These are phyloP conservation scores for Nasonovia ribisnigri DNA, from an alignment of 2,888 invertebrate species.

Conservation along the genomic window DNA sequence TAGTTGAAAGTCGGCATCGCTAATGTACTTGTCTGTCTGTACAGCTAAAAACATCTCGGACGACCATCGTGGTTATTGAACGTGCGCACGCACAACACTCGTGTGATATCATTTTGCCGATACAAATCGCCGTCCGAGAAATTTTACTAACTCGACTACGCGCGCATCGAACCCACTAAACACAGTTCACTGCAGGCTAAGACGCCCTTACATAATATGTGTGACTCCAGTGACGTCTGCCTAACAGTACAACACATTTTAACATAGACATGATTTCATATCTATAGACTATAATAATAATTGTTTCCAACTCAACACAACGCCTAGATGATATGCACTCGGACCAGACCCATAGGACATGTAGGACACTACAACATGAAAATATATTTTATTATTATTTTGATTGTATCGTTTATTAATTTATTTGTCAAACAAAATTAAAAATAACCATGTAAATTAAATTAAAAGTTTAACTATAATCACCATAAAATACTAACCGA, in stretches of 20 bases:
- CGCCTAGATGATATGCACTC: not conserved
- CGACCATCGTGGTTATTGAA: not conserved
- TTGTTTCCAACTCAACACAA: not conserved
- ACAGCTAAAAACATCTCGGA: not conserved
- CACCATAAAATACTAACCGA: not conserved
- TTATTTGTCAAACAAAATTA: not conserved
- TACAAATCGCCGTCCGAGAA: constrained; percentile 29
- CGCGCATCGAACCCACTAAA: not conserved
- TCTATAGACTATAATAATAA: no score
- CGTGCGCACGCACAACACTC: not conserved
- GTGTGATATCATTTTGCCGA: constrained; percentile 45
- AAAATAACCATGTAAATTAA: not conserved
- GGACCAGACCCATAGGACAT: not conserved
- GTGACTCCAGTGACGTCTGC: not conserved
- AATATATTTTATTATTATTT: not conserved
- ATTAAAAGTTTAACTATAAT: not conserved
- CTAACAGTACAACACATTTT: not conserved
- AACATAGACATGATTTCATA: not conserved
- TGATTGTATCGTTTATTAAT: no score
- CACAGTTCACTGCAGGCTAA: not conserved
- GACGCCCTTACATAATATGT: no score
- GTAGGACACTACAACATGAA: no score
- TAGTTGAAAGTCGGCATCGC: not conserved
- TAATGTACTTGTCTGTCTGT: not conserved
- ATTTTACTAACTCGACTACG: not conserved